Conservation (phyloP, 1,140 invertebrate species). For the Eciton burchellii region DNA sequence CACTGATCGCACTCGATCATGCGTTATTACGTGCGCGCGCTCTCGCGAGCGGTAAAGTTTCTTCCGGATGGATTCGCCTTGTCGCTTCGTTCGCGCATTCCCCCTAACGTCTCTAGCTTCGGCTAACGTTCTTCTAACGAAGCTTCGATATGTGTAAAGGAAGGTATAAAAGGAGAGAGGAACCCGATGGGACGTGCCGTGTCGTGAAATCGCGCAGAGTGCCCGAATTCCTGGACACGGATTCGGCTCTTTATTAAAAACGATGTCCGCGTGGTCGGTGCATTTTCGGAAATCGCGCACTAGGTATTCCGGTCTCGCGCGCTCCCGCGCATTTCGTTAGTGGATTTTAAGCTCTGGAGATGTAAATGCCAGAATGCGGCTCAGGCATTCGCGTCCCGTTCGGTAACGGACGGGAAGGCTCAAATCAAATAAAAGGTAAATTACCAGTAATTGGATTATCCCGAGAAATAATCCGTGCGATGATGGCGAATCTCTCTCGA, state of each 20-base stretch:
- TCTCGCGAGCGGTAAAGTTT: conserved; percentile 11
- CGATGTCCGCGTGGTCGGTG: not conserved
- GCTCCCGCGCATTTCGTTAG: not conserved
- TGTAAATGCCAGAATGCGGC: too few species aligned
- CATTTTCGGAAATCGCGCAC: conserved; percentile 20
- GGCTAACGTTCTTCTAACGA: not conserved
- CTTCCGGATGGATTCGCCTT: not conserved
- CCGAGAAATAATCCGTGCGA: not conserved
- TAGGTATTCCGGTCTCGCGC: not conserved
- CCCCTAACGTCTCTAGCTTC: not conserved
- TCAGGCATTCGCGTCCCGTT: too few species aligned
- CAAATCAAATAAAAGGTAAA: conserved; percentile 16
- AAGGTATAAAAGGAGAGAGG: not conserved
- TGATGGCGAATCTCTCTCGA: not conserved
- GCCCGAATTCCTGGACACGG: not conserved
- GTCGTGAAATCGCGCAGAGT: conserved; percentile 5
- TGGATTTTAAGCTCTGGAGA: conserved; percentile 29
- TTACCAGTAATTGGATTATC: not conserved
- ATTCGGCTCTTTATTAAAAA: conserved; percentile 66
- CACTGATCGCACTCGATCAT: conserved; percentile 50
- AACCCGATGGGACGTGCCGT: not conserved
- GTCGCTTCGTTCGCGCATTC: not conserved
- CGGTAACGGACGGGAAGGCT: not conserved
- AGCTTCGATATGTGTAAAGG: not conserved
- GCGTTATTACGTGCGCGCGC: not conserved